Conservation (phyloP, 1,140 invertebrate species). For the Nephila pilipes region DNA sequence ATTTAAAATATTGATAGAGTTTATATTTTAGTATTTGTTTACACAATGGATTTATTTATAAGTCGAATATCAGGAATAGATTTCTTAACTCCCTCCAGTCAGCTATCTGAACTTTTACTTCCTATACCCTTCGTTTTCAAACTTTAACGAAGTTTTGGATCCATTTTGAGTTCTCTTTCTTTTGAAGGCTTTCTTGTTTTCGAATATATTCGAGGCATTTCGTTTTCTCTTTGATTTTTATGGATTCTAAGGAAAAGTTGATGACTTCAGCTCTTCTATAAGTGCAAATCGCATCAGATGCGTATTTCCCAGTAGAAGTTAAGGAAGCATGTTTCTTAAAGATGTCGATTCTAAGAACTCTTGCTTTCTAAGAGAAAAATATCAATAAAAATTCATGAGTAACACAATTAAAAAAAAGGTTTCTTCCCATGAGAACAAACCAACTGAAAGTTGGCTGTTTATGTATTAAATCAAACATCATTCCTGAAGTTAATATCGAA, state of each 20-base stretch:
- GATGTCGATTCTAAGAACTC: not conserved
- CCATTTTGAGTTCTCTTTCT: not conserved
- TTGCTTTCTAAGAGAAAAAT: not conserved
- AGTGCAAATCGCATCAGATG: not conserved
- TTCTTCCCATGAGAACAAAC: no score
- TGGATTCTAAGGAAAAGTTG: not conserved
- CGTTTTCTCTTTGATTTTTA: not conserved
- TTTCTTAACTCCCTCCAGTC: not conserved
- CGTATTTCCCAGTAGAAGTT: not conserved
- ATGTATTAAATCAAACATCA: no score
- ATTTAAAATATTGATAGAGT: no score
- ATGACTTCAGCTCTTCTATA: not conserved
- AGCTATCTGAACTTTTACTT: conserved; percentile 6
- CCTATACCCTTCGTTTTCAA: not conserved
- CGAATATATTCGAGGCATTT: not conserved
- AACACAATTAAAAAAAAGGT: not conserved
- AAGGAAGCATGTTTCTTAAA: not conserved
- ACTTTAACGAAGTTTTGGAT: conserved; percentile 16
- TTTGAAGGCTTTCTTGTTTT: not conserved
- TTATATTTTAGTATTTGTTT: no score
- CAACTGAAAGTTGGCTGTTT: not conserved
- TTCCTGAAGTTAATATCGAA: no score
- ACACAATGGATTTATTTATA: no score
- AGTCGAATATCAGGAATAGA: not conserved
- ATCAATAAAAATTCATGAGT: not conserved